phyloP scores from a whole-genome alignment of 2,888 invertebrate genomes.

The Pemphredon lugubris region DNA sequence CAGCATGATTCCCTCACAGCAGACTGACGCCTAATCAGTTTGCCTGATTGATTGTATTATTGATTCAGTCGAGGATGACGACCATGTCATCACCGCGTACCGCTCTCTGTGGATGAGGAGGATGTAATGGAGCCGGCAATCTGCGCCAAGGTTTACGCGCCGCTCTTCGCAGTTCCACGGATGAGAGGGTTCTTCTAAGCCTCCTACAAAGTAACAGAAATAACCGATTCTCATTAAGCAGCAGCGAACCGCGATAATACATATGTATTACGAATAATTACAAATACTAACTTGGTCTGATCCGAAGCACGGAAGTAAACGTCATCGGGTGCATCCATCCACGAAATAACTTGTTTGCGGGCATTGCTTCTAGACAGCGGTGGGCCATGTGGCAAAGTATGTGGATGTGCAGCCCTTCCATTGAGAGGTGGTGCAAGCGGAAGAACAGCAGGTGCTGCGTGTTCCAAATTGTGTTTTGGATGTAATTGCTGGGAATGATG shows the following conservation, averaged over 20 bases:
- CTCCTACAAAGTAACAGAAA: constrained; percentile 84
- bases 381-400: constrained; percentile 79
- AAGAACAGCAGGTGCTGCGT: constrained; percentile 70
- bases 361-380: constrained; percentile 89
- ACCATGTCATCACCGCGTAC: constrained; percentile 80
- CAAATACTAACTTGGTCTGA: constrained; percentile 89
- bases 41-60: constrained; percentile 57
- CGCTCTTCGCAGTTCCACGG: constrained; percentile 90
- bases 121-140: constrained; percentile 78
- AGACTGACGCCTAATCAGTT: constrained; percentile 47
- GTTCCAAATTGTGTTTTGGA: constrained; percentile 75
- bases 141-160: constrained; percentile 93
- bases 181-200: constrained; percentile 90
- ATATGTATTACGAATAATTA: background rate
- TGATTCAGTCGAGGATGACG: constrained; percentile 81
- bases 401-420: constrained; percentile 76
- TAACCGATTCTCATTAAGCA: too few species aligned
- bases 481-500: constrained; percentile 76
- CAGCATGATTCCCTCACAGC: constrained; percentile 51
- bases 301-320: constrained; percentile 97
- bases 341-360: constrained; percentile 96
- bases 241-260: too few species aligned
- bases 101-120: constrained; percentile 73
- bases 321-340: constrained; percentile 99
- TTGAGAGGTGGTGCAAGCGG: constrained; percentile 77